A percentile compares a stretch with the other conserved stretches of the same genome.
Evolutionary conservation across 2,113 vertebrate species (phyloP).

Genomic region (Clarias batrachus): DNA sequence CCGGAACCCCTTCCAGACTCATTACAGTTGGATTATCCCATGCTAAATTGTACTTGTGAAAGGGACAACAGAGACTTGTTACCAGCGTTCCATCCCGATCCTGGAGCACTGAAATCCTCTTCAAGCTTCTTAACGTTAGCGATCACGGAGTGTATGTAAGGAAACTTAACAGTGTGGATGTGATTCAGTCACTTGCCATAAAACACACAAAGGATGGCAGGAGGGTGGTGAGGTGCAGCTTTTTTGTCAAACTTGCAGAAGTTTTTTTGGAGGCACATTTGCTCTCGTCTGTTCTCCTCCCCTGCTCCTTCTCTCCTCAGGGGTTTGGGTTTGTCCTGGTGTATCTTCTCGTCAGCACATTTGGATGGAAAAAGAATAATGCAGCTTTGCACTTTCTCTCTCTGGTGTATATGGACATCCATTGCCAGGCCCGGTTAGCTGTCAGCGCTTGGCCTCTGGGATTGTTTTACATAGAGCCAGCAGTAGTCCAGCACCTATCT

Average conservation of each 20-base stretch:
- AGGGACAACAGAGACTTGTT: not conserved
- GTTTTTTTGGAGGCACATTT: conserved; percentile 3
- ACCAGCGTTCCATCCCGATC: conserved; percentile 6
- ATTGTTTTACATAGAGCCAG: conserved; percentile 34
- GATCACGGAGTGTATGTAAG: not conserved
- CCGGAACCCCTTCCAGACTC: not conserved
- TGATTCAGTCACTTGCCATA: not conserved
- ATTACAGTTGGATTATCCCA: not conserved
- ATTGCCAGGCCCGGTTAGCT: conserved; percentile 22
- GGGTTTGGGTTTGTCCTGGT: conserved; percentile 31
- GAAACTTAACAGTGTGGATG: not conserved
- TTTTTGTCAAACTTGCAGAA: not conserved
- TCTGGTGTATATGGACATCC: conserved; percentile 35
- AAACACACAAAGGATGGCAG: not conserved
- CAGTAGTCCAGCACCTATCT: not conserved
- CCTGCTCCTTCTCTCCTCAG: conserved; percentile 6
- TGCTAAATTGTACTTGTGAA: not conserved
- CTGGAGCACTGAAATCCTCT: not conserved
- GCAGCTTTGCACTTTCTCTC: conserved; percentile 42
- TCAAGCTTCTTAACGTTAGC: not conserved
- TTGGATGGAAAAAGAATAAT: conserved; percentile 36
- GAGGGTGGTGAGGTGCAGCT: not conserved
- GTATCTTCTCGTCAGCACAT: conserved; percentile 42
- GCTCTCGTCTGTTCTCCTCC: not conserved
- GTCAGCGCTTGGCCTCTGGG: conserved; percentile 34